Evolutionary conservation across 64 coral and sea anemone genomes (phyloP), one percentile per base, ranked within the genome.

Genomic region (Pachyseris speciosa): DNA sequence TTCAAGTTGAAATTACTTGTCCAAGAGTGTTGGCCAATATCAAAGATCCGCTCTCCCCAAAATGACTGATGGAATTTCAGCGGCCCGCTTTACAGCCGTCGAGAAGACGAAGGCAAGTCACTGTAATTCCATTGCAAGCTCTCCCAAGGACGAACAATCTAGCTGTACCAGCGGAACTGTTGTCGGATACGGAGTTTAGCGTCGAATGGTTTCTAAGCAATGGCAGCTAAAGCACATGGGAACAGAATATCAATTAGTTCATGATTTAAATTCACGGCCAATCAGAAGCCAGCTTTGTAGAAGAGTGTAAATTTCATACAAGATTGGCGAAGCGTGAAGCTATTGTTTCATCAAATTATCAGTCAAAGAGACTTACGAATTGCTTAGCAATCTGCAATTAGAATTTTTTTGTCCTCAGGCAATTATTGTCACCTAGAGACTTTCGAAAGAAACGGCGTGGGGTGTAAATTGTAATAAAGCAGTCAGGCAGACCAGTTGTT

Each of bases 131-230:
- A 28, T 22, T 20, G 13, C 19, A 37, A 7, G 27, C 19, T 57
- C 7, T 20, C 55, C 12, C 17, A 2, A 2, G 0, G 6, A 53
- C 1, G 40, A 44, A 74, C 22, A 11, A 74, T 45, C 22, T 25
- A 10, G 7, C 37, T 38, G n/a, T 19, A 36, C 68, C 22, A n/a
- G 2, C 1, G 15, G 2, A 22, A 41, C 16, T 81, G 51, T 81
- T 81, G 29, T 52, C 1, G 22, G n/a, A n/a, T n/a, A n/a, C n/a
- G n/a, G 17, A 38, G 17, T 34, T 81, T 40, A 63, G 77, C 77
- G 77, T 81, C 77, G 33, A 61, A 81, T 37, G 51, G 77, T 81
- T 39, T 81, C 77, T 40, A 81, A 33, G 77, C 77, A 81, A 81
- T 81, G 34, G 36, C 36, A 44, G 53, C 34, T 22, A n/a, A 61